A percentile compares a stretch with the other conserved stretches of the same genome.
These are phyloP conservation scores for Phasianus colchicus DNA, from an alignment of 2,113 vertebrate species.

Conservation along the genomic window DNA sequence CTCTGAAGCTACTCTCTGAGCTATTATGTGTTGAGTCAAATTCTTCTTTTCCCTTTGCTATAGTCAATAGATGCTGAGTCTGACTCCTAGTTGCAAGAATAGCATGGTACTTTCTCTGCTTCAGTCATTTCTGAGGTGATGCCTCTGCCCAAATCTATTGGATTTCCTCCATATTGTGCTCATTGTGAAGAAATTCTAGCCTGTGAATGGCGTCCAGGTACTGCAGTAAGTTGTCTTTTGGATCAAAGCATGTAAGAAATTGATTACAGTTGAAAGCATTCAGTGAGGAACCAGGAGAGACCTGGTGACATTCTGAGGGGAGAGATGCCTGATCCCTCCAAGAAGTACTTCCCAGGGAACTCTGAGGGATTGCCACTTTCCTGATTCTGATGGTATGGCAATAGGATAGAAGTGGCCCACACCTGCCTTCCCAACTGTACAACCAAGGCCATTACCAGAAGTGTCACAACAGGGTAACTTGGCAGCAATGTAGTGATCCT, in stretches of 20 bases:
- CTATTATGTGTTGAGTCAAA: background rate
- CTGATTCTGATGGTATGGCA: background rate
- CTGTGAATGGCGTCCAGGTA: background rate
- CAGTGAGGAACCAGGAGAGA: background rate
- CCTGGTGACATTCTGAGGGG: background rate
- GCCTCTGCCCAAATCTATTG: background rate
- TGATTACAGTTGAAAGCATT: background rate
- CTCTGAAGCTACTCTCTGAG: slow-evolving; percentile 2
- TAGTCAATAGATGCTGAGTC: background rate
- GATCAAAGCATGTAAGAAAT: background rate
- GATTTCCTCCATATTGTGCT: background rate
- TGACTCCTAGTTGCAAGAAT: background rate
- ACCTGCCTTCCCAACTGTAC: background rate
- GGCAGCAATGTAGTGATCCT: background rate
- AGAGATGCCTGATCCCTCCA: background rate
- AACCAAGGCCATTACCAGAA: background rate
- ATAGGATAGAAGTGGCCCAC: background rate
- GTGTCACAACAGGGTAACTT: background rate
- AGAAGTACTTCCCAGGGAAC: background rate
- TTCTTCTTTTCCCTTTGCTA: background rate
- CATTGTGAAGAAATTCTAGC: background rate
- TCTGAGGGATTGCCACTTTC: background rate
- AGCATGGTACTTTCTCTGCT: background rate
- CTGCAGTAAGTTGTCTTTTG: background rate
- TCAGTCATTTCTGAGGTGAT: background rate